A percentile compares a stretch with the other conserved stretches of the same genome.
Conservation (phyloP, 53 echinoderm and acorn worm genomes). For the Paelopatides confundens region DNA sequence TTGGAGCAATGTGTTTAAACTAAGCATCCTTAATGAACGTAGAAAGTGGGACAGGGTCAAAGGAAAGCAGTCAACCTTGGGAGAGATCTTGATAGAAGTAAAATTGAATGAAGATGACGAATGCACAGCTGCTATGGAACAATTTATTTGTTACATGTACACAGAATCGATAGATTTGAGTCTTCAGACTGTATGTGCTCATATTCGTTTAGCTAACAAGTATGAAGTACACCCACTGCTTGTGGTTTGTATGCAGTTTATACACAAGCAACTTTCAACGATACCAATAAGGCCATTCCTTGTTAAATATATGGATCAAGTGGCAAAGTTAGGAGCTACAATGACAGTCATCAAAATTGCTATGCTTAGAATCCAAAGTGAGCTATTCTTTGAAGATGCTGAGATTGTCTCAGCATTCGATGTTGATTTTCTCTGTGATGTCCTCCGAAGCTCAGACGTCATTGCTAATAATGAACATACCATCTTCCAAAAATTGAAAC, state of each 20-base stretch:
- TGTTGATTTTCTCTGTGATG: too few species aligned
- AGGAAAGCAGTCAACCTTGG: too few species aligned
- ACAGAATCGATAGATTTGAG: too few species aligned
- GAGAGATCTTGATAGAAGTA: not conserved
- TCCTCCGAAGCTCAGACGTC: too few species aligned
- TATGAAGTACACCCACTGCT: not conserved
- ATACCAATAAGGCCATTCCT: not conserved
- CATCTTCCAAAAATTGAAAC: constrained; percentile 24
- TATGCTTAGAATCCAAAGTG: too few species aligned
- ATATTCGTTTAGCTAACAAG: not conserved
- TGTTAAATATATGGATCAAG: not conserved
- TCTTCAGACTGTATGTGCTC: too few species aligned
- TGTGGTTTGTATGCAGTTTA: not conserved
- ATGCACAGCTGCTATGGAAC: too few species aligned
- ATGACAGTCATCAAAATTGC: not conserved
- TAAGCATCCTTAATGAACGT: not conserved
- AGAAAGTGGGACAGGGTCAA: not conserved
- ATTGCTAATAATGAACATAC: not conserved
- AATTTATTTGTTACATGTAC: not conserved
- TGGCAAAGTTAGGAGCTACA: not conserved
- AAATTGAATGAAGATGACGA: not conserved
- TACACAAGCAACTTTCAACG: not conserved
- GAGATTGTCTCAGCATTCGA: not conserved
- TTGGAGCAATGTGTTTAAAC: not conserved
- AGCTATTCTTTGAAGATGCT: too few species aligned